phyloP scores from a whole-genome alignment of 2,797 vertebrate genomes.

The Momotus momota region DNA sequence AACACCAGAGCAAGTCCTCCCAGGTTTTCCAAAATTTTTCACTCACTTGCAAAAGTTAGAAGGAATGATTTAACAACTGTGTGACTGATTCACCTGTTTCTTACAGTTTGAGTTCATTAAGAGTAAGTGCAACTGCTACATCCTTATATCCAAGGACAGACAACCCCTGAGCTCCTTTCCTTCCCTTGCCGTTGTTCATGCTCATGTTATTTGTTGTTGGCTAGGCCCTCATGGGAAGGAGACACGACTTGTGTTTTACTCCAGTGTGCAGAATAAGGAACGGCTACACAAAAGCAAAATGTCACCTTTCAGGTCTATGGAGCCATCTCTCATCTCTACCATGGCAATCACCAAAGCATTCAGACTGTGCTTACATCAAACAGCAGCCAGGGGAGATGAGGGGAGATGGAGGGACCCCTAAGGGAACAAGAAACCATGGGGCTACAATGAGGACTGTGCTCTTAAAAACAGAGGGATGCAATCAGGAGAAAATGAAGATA shows the following conservation, averaged over 20 bases:
- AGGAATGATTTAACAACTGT: background rate
- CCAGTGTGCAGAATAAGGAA: background rate
- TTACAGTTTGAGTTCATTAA: background rate
- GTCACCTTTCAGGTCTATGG: background rate
- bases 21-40: background rate
- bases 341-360: rapidly evolving
- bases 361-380: background rate
- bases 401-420: background rate
- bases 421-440: background rate
- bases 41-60: background rate
- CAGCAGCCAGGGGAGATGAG: background rate
- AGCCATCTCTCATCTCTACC: background rate
- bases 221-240: background rate
- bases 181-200: background rate
- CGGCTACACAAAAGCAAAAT: background rate
- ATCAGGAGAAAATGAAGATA: background rate
- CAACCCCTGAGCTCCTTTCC: background rate
- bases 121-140: background rate
- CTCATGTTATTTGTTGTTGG: background rate
- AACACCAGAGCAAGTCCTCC: background rate
- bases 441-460: background rate
- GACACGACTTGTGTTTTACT: background rate
- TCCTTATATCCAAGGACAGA: background rate
- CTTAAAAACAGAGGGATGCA: background rate
- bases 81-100: background rate